Evolutionary conservation across 2,888 invertebrate species (phyloP).

Genomic region (Leptinotarsa peninsularis): DNA sequence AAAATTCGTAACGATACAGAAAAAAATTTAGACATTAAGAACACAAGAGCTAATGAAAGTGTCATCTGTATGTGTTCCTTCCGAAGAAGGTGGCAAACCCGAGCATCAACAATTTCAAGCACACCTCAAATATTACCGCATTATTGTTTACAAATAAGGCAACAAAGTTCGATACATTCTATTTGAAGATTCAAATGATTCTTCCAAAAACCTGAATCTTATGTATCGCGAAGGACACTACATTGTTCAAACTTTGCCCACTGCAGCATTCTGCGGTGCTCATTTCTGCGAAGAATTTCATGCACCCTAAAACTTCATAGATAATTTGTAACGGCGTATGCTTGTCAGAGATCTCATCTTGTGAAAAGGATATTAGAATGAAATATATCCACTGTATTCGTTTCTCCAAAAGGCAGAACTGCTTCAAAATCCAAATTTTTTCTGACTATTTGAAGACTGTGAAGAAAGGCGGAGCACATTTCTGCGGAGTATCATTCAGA

Average conservation of each 20-base stretch:
- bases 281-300: conserved; percentile 40
- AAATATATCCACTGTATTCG: not conserved
- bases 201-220: conserved; percentile 23
- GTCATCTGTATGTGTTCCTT: not conserved
- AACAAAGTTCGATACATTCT: not conserved
- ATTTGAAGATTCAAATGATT: not conserved
- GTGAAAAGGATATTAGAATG: not conserved
- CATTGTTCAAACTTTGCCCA: conserved; percentile 35
- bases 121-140: not conserved
- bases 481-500: not conserved
- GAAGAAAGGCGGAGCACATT: not conserved
- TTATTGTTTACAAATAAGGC: not conserved
- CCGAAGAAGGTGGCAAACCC: not conserved
- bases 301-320: conserved; percentile 23
- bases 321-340: not conserved
- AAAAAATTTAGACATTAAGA: no score
- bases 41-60: no score
- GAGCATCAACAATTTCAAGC: not conserved
- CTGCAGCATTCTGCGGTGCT: conserved; percentile 35
- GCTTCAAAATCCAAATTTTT: not conserved
- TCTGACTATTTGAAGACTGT: not conserved
- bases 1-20: no score
- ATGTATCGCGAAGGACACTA: conserved; percentile 35
- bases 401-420: not conserved
- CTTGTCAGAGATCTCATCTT: not conserved